Base-by-base conservation (phyloP, 2,888 invertebrate species). In the Cecidostiba fungosa region DNA sequence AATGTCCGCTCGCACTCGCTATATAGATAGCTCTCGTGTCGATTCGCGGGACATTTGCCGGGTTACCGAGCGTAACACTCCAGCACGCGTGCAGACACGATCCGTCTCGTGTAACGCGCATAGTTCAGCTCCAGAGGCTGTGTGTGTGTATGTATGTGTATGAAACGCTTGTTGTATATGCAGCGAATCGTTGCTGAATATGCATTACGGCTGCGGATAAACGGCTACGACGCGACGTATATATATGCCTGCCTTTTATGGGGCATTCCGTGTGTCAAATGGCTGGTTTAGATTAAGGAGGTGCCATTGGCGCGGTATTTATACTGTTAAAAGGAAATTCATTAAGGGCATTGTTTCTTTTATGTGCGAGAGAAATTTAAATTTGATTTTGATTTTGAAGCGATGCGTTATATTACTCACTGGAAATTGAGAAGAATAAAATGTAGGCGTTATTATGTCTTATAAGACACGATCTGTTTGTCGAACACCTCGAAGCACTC, bases 31-130 rank as follows among this genome's bases (percentile, higher is more conserved):
- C 36, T 72, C 10, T 19, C n/a, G n/a, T 50, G 66, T 74, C 76
- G 77, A 85, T 85, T 80, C 82, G 78, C 82, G 85, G 77, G 78
- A 74, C 74, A 82, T 85, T 85, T 78, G 70, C 85, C 79, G 79
- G 73, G 39, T 82, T 85, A 82, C 78, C 73, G 78, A 85, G 74
- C 78, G 74, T 74, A 77, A 77, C 72, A 69, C 43, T 19, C 29
- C 50, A n/a, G n/a, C n/a, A 47, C 26, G 74, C 74, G 23, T 26
- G 19, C 26, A 47, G 66, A 69, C 36, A 29, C 14, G 59, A 81
- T 73, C 73, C 69, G 59, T 73, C 80, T 80, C 80, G 19, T 59
- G 59, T 80, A 73, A 73, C 73, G 29, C 62, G 43, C 29, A 32
- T 72, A 36, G 72, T 39, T 39, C 14, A 23, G 72, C 72, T 8